Evolutionary conservation across 2,113 vertebrate species (phyloP).

Genomic region (Crocuta crocuta): DNA sequence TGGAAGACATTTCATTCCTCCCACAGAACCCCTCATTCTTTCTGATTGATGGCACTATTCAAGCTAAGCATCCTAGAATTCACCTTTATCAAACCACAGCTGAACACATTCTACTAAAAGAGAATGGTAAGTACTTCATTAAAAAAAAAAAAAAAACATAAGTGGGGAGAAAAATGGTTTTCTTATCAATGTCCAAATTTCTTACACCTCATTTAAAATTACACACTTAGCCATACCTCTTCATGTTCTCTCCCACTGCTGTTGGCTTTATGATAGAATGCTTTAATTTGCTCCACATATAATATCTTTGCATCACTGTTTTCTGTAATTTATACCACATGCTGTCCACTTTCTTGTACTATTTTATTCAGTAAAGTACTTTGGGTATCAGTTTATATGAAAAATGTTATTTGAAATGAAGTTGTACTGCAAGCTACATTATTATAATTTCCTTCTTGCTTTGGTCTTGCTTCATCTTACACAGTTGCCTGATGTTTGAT

Average conservation of each 20-base stretch:
- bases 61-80: background rate
- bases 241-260: background rate
- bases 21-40: background rate
- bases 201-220: constrained; percentile 39
- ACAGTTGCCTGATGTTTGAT: constrained; percentile 9
- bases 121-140: constrained; percentile 9
- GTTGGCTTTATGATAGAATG: constrained; percentile 8
- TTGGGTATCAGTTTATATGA: constrained; percentile 57
- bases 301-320: constrained; percentile 39
- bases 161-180: background rate
- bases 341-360: constrained; percentile 65
- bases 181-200: background rate
- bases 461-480: constrained; percentile 43
- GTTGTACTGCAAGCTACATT: constrained; percentile 34
- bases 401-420: constrained; percentile 73
- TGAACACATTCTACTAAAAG: constrained; percentile 5
- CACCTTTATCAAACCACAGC: background rate
- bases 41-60: background rate
- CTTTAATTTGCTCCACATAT: constrained; percentile 68
- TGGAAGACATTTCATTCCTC: background rate
- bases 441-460: constrained; percentile 55
- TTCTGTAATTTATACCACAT: constrained; percentile 61
- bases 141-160: background rate
- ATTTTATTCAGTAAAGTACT: constrained; percentile 60
- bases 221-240: background rate